Percentiles rank a stretch among this genome's conserved stretches.
Evolutionary conservation across 2,113 vertebrate species (phyloP).

Genomic region (Opisthocomus hoazin): DNA sequence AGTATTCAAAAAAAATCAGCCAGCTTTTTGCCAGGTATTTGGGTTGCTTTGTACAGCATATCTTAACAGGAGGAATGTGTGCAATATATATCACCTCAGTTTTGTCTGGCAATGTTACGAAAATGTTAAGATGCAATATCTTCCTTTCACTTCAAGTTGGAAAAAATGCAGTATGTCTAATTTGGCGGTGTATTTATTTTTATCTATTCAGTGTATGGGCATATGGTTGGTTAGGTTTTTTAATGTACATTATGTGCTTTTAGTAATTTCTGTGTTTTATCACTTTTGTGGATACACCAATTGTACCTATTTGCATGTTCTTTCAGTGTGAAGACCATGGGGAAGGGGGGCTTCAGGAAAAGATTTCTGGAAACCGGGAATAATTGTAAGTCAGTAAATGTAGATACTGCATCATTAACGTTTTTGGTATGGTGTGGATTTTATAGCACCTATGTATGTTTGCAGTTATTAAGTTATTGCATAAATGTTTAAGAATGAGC

Average conservation of each 20-base stretch:
- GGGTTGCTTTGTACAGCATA: constrained; percentile 51
- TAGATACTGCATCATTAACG: constrained; percentile 66
- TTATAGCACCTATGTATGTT: constrained; percentile 78
- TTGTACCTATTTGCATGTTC: constrained; percentile 38
- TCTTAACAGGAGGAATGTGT: constrained; percentile 65
- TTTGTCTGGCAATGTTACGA: constrained; percentile 51
- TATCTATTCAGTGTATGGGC: constrained; percentile 37
- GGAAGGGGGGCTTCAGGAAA: constrained; percentile 2
- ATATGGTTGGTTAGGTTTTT: constrained; percentile 28
- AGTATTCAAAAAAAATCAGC: neutral
- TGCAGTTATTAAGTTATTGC: constrained; percentile 82
- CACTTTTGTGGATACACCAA: constrained; percentile 30
- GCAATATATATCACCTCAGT: constrained; percentile 68
- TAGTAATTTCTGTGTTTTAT: constrained; percentile 45
- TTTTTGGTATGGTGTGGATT: constrained; percentile 72
- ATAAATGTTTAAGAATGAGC: constrained; percentile 76
- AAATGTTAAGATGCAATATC: constrained; percentile 74
- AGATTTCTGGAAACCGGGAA: constrained; percentile 8
- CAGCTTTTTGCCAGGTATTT: constrained; percentile 42
- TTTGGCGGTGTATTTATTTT: constrained; percentile 61
- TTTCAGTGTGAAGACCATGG: neutral
- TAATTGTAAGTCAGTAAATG: constrained; percentile 35
- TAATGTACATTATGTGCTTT: constrained; percentile 25
- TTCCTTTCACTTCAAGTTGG: constrained; percentile 43
- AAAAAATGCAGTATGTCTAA: constrained; percentile 50